phyloP scores from a whole-genome alignment of 2,888 invertebrate genomes.

The Onthophagus sagittarius region DNA sequence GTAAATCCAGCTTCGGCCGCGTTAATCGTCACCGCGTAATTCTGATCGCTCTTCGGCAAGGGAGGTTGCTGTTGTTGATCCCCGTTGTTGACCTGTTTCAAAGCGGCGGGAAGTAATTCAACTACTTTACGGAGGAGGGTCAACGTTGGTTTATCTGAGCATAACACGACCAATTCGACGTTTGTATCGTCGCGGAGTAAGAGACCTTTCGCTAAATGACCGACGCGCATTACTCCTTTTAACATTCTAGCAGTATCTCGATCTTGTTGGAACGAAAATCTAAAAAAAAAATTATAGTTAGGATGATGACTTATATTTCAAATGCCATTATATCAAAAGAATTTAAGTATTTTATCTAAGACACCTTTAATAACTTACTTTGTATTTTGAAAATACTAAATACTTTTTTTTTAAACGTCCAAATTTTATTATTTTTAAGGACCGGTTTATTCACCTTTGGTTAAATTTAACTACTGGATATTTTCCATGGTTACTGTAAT shows the following conservation, averaged over 20 bases:
- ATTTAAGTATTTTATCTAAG: no score
- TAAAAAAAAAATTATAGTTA: slow-evolving; percentile 32
- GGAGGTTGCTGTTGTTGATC: not conserved
- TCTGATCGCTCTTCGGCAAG: slow-evolving; percentile 56
- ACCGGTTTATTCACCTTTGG: no score
- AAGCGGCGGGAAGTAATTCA: slow-evolving; percentile 75
- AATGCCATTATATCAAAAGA: no score
- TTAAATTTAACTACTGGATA: no score
- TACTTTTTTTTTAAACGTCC: no score
- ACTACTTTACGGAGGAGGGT: slow-evolving; percentile 84
- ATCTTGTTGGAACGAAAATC: slow-evolving; percentile 65
- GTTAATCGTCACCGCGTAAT: slow-evolving; percentile 79
- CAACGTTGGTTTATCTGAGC: slow-evolving; percentile 89
- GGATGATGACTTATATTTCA: no score
- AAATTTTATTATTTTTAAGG: no score
- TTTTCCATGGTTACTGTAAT: no score
- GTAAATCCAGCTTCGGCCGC: slow-evolving; percentile 82
- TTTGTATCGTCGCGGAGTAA: slow-evolving; percentile 84
- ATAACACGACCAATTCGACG: slow-evolving; percentile 91
- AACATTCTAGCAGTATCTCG: slow-evolving; percentile 66
- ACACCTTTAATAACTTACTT: no score
- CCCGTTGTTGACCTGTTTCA: slow-evolving; percentile 62
- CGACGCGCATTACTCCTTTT: slow-evolving; percentile 96
- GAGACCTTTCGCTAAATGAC: slow-evolving; percentile 84
- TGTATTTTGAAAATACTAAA: no score